Conservation (phyloP, 2,888 invertebrate species). For the Pimpla rufipes region DNA sequence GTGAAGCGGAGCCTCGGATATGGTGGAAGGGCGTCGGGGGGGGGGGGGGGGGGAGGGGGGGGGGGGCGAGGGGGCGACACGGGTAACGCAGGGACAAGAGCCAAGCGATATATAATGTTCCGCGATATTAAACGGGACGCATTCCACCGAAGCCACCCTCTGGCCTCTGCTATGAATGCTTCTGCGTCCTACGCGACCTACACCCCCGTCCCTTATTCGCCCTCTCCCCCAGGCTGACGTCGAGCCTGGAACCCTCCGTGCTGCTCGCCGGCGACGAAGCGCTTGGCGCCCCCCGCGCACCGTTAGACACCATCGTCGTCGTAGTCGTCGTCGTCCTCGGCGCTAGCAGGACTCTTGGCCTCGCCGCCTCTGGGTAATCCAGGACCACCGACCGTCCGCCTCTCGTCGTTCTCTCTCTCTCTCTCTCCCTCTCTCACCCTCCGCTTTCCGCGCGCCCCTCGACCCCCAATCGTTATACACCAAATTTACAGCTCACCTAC, state of each 20-base stretch:
- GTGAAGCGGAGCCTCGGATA: slow-evolving; percentile 31
- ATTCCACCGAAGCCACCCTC: slow-evolving; percentile 84
- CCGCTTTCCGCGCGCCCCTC: slow-evolving; percentile 15
- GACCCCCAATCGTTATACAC: slow-evolving; percentile 81
- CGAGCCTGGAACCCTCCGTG: slow-evolving; percentile 36
- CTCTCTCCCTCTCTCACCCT: slow-evolving; percentile 50
- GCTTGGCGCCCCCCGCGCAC: slow-evolving; percentile 30
- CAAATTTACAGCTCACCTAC: slow-evolving; percentile 83
- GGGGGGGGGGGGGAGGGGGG: slow-evolving; percentile 49
- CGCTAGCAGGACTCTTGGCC: slow-evolving; percentile 16
- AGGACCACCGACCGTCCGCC: slow-evolving; percentile 50
- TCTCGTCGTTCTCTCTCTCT: slow-evolving; percentile 55
- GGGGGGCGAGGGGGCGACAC: slow-evolving; percentile 49
- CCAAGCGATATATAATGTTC: slow-evolving; percentile 85
- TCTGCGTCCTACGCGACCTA: slow-evolving; percentile 78
- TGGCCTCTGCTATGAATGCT: slow-evolving; percentile 83
- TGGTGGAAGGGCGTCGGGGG: too few relatives aligned
- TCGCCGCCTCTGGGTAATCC: slow-evolving; percentile 40
- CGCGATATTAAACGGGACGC: slow-evolving; percentile 85
- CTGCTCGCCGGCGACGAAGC: slow-evolving; percentile 37
- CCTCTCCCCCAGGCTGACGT: not conserved
- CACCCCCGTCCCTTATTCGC: slow-evolving; percentile 67
- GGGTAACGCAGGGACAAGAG: slow-evolving; percentile 82
- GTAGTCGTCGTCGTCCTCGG: not conserved
- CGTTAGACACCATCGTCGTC: slow-evolving; percentile 51